A percentile compares a stretch with the other conserved stretches of the same genome.
Evolutionary conservation across 1,140 invertebrate genomes (phyloP).

Genomic region (Drosophila tropicalis): DNA sequence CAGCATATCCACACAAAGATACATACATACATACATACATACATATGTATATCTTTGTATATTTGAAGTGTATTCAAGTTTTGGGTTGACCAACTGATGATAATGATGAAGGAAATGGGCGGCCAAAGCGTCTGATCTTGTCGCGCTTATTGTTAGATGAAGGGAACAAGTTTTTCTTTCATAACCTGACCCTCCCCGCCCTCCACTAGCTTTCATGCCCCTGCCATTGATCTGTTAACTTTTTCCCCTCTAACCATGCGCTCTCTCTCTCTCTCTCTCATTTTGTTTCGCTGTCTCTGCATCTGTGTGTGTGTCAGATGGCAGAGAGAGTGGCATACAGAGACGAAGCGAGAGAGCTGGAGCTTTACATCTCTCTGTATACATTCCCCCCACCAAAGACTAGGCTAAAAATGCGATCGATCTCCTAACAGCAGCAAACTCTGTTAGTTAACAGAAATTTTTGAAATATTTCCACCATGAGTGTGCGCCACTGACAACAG

Average conservation of each 20-base stretch:
- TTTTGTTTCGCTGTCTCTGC: neutral
- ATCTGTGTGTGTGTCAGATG: constrained; percentile 21
- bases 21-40: too few relatives aligned
- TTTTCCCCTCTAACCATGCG: neutral
- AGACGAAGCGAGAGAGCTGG: constrained; percentile 9
- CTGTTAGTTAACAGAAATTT: constrained; percentile 62
- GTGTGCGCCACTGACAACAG: constrained; percentile 31
- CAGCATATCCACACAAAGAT: neutral
- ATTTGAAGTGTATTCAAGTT: constrained; percentile 11
- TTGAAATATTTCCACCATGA: constrained; percentile 62
- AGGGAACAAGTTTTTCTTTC: constrained; percentile 57
- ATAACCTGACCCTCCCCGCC: constrained; percentile 25
- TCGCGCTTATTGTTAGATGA: constrained; percentile 51
- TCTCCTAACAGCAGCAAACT: constrained; percentile 26
- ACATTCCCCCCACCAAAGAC: constrained; percentile 22
- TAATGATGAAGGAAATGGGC: constrained; percentile 26
- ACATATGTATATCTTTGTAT: constrained; percentile 8
- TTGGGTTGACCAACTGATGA: constrained; percentile 45
- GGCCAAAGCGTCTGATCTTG: constrained; percentile 45
- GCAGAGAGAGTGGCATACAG: neutral
- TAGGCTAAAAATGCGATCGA: constrained; percentile 35
- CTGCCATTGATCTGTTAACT: constrained; percentile 2
- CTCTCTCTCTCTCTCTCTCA: neutral
- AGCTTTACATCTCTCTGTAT: constrained; percentile 15
- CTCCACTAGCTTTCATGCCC: constrained; percentile 4